A percentile compares a stretch with the other conserved stretches of the same genome.
Conservation (phyloP, 2,113 vertebrate species). For the Gila orcuttii region DNA sequence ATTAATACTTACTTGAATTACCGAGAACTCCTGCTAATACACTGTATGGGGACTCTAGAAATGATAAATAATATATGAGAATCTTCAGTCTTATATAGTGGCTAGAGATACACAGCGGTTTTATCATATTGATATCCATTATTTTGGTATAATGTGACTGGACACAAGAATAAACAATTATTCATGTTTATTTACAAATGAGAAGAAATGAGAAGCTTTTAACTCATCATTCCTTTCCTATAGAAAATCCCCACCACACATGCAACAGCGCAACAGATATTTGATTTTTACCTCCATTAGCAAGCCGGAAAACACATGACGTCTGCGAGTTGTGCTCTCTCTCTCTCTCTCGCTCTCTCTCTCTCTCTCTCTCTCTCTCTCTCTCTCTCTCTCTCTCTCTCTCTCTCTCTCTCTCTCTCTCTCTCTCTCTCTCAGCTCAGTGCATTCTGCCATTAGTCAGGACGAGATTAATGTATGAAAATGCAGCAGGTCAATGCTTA, state of each 20-base stretch:
- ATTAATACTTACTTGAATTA: constrained; percentile 47
- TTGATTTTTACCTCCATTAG: constrained; percentile 19
- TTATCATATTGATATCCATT: neutral
- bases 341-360: constrained; percentile 36
- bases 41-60: constrained; percentile 19
- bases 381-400: constrained; percentile 52
- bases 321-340: neutral
- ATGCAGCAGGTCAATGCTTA: constrained; percentile 66
- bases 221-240: neutral
- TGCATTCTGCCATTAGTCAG: constrained; percentile 63
- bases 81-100: constrained; percentile 1
- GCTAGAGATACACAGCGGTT: constrained; percentile 1
- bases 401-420: constrained; percentile 17
- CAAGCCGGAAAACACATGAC: constrained; percentile 12
- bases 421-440: constrained; percentile 55
- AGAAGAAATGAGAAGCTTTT: neutral
- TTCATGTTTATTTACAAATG: neutral
- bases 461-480: constrained; percentile 73
- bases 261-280: neutral
- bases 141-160: neutral
- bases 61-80: constrained; percentile 34
- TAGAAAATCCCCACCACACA: neutral
- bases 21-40: constrained; percentile 7
- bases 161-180: neutral
- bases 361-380: constrained; percentile 48